These are phyloP conservation scores for Pseudochirops corinnae DNA, from an alignment of 2,797 vertebrate genomes.

Conservation along the genomic window DNA sequence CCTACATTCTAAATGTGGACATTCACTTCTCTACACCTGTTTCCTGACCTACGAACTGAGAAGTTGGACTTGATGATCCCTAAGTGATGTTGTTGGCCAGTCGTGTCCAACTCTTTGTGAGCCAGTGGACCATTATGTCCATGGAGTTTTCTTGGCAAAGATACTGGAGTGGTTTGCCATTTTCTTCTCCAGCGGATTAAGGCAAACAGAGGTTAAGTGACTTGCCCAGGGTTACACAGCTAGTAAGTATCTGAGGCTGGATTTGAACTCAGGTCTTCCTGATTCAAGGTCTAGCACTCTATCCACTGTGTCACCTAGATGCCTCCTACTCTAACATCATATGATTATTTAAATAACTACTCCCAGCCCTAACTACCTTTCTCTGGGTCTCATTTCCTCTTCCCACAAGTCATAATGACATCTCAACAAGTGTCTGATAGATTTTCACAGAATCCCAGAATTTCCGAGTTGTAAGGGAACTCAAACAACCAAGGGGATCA, in stretches of 20 bases:
- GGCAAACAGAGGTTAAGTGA: not conserved
- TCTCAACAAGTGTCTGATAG: not conserved
- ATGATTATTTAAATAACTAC: not conserved
- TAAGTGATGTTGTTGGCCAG: too few species aligned
- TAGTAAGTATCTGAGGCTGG: not conserved
- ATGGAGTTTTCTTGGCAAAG: too few species aligned
- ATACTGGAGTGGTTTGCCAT: too few species aligned
- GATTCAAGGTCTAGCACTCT: not conserved
- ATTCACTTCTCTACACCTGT: too few species aligned
- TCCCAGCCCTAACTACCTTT: not conserved
- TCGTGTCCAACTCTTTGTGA: too few species aligned
- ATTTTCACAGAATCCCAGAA: not conserved
- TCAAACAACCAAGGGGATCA: not conserved
- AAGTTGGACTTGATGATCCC: too few species aligned
- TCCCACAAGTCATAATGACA: not conserved
- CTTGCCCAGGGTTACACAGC: not conserved
- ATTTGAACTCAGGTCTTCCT: not conserved
- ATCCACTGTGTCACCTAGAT: not conserved
- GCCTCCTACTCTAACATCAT: not conserved
- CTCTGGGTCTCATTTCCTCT: not conserved
- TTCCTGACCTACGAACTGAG: too few species aligned
- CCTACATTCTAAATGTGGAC: too few species aligned
- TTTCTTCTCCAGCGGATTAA: not conserved
- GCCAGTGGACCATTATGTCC: too few species aligned
- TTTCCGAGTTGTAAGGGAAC: not conserved